A percentile compares a stretch with the other conserved stretches of the same genome.
Evolutionary conservation across 2,797 vertebrate genomes (phyloP).

Genomic region (Aphelocoma californica): DNA sequence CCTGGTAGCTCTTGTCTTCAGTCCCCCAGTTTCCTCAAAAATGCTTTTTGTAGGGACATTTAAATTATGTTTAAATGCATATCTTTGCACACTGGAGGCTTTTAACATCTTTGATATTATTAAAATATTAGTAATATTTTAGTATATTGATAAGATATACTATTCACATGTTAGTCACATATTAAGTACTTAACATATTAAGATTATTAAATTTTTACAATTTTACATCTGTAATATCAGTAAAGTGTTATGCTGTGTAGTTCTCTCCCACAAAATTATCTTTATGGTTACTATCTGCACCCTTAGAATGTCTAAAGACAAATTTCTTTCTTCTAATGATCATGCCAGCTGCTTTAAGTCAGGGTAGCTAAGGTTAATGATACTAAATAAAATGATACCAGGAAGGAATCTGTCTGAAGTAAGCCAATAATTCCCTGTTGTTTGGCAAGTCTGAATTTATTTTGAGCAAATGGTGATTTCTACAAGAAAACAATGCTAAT

Average conservation of each 20-base stretch:
- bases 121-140: not conserved
- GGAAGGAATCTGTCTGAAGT: constrained; percentile 4
- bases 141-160: not conserved
- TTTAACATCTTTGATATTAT: not conserved
- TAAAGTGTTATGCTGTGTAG: not conserved
- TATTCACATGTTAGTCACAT: no score
- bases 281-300: not conserved
- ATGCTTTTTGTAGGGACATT: not conserved
- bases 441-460: not conserved
- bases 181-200: not conserved
- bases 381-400: not conserved
- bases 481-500: not conserved
- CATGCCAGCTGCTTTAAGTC: not conserved
- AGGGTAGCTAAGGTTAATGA: not conserved
- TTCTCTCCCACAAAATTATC: not conserved
- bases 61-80: not conserved
- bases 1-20: not conserved
- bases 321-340: not conserved
- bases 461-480: not conserved
- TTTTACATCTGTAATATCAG: not conserved
- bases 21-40: not conserved
- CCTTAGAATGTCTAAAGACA: not conserved
- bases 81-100: not conserved
- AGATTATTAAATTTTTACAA: not conserved
- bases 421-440: not conserved